These are phyloP conservation scores for Bubo scandiacus DNA, from an alignment of 2,113 vertebrate genomes.

Conservation along the genomic window DNA sequence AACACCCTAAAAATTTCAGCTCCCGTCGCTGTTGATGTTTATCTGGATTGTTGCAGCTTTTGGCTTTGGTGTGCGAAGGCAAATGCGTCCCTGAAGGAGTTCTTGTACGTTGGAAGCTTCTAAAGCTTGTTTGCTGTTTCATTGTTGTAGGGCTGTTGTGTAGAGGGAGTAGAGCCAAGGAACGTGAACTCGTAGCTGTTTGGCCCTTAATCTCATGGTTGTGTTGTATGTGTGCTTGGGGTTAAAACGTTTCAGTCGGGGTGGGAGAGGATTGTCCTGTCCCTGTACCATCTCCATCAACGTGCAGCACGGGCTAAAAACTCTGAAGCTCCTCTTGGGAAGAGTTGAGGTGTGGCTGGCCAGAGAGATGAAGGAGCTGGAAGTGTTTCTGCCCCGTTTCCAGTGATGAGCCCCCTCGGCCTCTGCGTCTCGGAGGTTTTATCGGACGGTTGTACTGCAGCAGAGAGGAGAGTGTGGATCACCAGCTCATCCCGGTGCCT, in stretches of 20 bases:
- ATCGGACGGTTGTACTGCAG: accelerated
- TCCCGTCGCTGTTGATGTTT: accelerated
- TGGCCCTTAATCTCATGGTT: accelerated
- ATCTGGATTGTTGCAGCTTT: background rate
- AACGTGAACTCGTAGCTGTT: accelerated
- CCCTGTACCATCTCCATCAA: accelerated
- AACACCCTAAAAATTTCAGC: accelerated
- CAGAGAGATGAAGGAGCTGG: background rate
- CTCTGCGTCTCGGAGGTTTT: background rate
- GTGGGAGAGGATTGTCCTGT: background rate
- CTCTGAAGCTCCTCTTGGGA: accelerated
- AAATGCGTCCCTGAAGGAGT: background rate
- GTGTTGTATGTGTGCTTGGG: background rate
- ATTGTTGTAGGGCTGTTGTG: background rate
- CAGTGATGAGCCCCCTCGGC: background rate
- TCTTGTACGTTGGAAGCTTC: background rate
- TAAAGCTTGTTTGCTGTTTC: background rate
- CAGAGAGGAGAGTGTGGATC: background rate
- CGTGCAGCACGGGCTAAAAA: accelerated
- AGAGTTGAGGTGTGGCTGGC: background rate
- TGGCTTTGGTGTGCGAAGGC: background rate
- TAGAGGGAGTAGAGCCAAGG: background rate
- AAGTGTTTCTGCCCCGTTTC: background rate
- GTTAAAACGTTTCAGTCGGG: accelerated
- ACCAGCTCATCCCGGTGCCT: background rate